These are phyloP conservation scores for Cephus nigrinus DNA, from an alignment of 2,888 invertebrate species.

Conservation along the genomic window DNA sequence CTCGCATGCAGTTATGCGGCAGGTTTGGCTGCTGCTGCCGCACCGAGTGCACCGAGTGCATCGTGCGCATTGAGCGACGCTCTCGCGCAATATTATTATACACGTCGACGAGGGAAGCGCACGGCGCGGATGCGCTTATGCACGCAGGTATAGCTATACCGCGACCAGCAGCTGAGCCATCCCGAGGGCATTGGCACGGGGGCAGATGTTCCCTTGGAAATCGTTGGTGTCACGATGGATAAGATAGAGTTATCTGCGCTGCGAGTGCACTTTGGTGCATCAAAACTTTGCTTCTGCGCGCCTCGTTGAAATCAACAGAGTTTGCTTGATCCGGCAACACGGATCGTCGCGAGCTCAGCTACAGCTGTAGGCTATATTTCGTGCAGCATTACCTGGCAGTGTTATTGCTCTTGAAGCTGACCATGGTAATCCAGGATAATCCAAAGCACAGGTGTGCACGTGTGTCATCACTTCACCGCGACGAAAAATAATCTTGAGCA, in stretches of 20 bases:
- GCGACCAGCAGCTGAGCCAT: constrained; percentile 16
- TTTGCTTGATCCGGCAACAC: not conserved
- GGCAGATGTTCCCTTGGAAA: not conserved
- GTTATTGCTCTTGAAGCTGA: constrained; percentile 51
- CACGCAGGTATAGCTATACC: not conserved
- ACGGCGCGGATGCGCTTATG: not conserved
- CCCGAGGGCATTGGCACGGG: not conserved
- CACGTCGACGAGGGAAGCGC: not conserved
- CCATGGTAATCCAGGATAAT: constrained; percentile 30
- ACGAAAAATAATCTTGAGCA: not conserved
- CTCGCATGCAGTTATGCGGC: not conserved
- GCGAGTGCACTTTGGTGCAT: not conserved
- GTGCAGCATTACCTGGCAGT: not conserved
- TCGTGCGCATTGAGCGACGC: not conserved
- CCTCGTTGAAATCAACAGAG: too few relatives aligned
- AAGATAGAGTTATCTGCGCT: not conserved
- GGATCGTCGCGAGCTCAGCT: not conserved
- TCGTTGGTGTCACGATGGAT: not conserved
- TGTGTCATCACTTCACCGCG: not conserved
- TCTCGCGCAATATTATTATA: not conserved
- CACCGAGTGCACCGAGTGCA: too few relatives aligned
- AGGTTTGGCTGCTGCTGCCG: too few relatives aligned
- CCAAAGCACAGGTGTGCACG: not conserved
- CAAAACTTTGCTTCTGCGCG: not conserved
- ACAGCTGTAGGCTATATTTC: not conserved